Evolutionary conservation across 2,797 vertebrate genomes (phyloP).

Genomic region (Melanotaenia nigrans): DNA sequence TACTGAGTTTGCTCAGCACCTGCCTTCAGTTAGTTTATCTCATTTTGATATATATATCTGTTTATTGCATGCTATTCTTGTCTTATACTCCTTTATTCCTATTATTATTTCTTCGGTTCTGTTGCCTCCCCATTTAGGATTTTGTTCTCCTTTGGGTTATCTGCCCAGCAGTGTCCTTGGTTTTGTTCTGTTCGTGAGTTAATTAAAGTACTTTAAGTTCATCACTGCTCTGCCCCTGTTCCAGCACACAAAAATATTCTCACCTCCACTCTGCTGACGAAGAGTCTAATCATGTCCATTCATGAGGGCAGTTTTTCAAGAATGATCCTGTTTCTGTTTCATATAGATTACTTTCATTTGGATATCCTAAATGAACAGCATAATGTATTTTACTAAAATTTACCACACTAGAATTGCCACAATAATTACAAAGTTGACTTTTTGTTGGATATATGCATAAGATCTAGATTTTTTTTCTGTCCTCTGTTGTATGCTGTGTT

Average conservation of each 20-base stretch:
- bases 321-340: not conserved
- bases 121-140: not conserved
- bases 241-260: no score
- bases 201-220: not conserved
- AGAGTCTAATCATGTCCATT: not conserved
- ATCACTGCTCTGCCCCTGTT: not conserved
- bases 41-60: not conserved
- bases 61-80: not conserved
- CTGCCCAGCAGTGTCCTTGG: not conserved
- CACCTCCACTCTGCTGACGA: not conserved
- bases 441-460: not conserved
- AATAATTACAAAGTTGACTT: not conserved
- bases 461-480: no score
- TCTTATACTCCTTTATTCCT: not conserved
- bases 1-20: not conserved
- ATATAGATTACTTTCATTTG: not conserved
- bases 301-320: no score
- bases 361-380: not conserved
- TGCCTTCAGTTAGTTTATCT: no score
- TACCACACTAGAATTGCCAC: not conserved
- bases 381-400: not conserved
- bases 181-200: not conserved
- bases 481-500: no score
- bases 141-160: not conserved
- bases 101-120: not conserved